Conservation (phyloP, 2,797 vertebrate species). For the Esox masquinongy region DNA sequence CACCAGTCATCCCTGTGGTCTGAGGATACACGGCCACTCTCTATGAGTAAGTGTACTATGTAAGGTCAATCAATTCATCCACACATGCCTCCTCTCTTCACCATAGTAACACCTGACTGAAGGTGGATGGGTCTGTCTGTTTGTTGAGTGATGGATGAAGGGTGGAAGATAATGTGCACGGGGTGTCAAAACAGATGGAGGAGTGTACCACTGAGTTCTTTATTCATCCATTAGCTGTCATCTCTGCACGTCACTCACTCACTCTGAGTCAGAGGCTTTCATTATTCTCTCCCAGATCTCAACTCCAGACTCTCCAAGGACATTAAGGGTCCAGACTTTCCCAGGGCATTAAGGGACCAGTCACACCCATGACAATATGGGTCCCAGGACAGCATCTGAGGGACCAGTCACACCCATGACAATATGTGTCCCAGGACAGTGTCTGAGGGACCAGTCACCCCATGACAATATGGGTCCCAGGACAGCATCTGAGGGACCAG, state of each 20-base stretch:
- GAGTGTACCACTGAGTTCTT: conserved; percentile 49
- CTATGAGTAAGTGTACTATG: conserved; percentile 5
- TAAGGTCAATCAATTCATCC: neutral
- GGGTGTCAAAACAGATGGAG: conserved; percentile 28
- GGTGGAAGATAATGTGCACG: conserved; percentile 46
- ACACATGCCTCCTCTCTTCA: neutral
- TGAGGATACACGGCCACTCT: neutral
- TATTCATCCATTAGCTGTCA: neutral
- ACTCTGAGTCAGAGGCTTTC: neutral
- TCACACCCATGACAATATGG: too few relatives aligned
- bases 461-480: too few relatives aligned
- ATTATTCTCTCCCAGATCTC: neutral
- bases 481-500: too few relatives aligned
- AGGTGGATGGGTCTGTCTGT: conserved; percentile 21
- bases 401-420: too few relatives aligned
- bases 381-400: too few relatives aligned
- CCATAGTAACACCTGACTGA: neutral
- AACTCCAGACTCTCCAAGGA: too few relatives aligned
- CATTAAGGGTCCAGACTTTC: too few relatives aligned
- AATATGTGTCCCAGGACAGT: too few relatives aligned
- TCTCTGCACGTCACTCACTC: neutral
- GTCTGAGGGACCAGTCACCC: too few relatives aligned
- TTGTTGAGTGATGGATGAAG: conserved; percentile 58
- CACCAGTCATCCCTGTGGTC: neutral
- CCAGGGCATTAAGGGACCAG: too few relatives aligned